Conservation (phyloP, 2,113 vertebrate species). For the Planiliza haematocheilus region DNA sequence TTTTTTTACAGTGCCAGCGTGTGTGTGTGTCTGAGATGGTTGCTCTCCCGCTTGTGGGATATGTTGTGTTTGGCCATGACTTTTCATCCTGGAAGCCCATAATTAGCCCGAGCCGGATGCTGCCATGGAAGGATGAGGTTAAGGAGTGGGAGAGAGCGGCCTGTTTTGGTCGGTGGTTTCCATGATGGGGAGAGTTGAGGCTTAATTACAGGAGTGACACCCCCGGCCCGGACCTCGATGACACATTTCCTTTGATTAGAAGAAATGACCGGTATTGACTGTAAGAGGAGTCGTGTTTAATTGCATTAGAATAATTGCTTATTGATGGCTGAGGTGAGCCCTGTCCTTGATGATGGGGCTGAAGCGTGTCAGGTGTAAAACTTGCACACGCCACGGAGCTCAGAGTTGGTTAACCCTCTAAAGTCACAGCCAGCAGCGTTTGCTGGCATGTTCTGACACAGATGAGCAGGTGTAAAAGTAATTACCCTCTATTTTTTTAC, state of each 20-base stretch:
- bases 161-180: constrained; percentile 66
- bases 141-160: constrained; percentile 56
- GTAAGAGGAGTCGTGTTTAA: constrained; percentile 70
- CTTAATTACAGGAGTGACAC: constrained; percentile 67
- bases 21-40: constrained; percentile 11
- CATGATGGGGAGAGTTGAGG: constrained; percentile 25
- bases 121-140: constrained; percentile 74
- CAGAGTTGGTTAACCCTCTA: constrained; percentile 21
- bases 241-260: constrained; percentile 76
- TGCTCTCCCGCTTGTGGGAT: constrained; percentile 41
- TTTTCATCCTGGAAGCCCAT: constrained; percentile 61
- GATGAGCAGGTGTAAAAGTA: background rate
- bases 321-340: constrained; percentile 64
- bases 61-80: constrained; percentile 65
- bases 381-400: constrained; percentile 11
- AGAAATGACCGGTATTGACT: constrained; percentile 74
- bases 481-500: background rate
- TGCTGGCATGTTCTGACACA: background rate
- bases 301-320: constrained; percentile 77
- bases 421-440: background rate
- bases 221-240: constrained; percentile 57
- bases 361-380: constrained; percentile 50
- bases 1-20: constrained; percentile 42
- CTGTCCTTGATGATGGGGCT: constrained; percentile 36
- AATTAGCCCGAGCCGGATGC: constrained; percentile 71